A percentile compares a stretch with the other conserved stretches of the same genome.
phyloP scores from a whole-genome alignment of 2,113 vertebrate genomes.

The Procapra przewalskii region DNA sequence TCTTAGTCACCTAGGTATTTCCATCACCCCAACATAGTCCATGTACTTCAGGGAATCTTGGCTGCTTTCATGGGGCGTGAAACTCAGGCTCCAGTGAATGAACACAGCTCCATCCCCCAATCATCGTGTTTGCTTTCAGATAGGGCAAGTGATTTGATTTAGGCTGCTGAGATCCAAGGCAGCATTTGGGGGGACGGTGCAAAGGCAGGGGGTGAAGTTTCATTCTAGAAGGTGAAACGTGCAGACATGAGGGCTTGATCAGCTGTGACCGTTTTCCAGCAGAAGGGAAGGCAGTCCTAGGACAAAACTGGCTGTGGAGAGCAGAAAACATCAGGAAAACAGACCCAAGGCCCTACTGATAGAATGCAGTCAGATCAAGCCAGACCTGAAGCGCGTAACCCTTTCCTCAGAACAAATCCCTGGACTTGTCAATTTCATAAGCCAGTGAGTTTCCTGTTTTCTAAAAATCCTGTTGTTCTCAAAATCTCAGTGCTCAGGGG shows the following conservation, averaged over 20 bases:
- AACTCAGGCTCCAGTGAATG: not conserved
- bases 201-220: not conserved
- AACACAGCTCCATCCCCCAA: no score
- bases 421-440: not conserved
- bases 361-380: not conserved
- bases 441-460: not conserved
- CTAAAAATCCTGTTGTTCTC: not conserved
- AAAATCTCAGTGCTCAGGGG: not conserved
- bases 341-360: not conserved
- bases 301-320: not conserved
- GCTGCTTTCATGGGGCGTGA: accelerated
- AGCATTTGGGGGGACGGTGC: not conserved
- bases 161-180: not conserved
- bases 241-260: not conserved
- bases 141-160: not conserved
- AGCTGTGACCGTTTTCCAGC: not conserved
- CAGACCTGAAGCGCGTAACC: not conserved
- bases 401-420: not conserved
- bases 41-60: not conserved
- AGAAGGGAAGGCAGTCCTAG: not conserved
- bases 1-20: not conserved
- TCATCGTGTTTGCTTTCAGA: not conserved
- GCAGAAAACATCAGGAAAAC: not conserved
- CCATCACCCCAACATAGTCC: not conserved
- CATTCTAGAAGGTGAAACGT: not conserved